These are phyloP conservation scores for Bombus pyrosoma DNA, from an alignment of 1,140 invertebrate species.

Conservation along the genomic window DNA sequence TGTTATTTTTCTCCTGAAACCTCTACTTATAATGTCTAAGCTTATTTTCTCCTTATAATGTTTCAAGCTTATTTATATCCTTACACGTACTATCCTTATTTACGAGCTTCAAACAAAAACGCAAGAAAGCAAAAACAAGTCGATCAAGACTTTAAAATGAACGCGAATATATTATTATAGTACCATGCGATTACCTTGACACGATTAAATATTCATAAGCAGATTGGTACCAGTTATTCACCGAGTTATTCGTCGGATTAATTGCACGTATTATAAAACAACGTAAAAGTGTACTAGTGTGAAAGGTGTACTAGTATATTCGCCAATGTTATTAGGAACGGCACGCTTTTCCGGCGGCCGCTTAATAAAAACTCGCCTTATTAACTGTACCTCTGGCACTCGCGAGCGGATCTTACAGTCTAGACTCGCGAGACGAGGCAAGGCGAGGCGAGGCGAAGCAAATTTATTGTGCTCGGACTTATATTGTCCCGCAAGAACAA, in stretches of 20 bases:
- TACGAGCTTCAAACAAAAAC: not conserved
- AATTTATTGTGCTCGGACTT: constrained; percentile 58
- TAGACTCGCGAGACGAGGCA: constrained; percentile 15
- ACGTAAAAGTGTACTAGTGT: not conserved
- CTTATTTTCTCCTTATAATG: too few relatives aligned
- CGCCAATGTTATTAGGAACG: constrained; percentile 27
- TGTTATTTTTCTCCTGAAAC: too few relatives aligned
- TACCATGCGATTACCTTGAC: not conserved
- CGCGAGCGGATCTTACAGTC: constrained; percentile 15
- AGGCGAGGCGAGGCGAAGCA: constrained; percentile 31
- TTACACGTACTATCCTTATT: not conserved
- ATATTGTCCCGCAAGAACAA: constrained; percentile 60
- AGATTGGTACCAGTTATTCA: not conserved
- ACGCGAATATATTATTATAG: too few relatives aligned
- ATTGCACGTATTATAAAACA: not conserved
- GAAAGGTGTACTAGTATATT: not conserved
- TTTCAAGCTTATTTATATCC: too few relatives aligned
- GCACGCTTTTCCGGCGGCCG: not conserved
- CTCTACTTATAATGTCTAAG: too few relatives aligned
- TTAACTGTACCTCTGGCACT: constrained; percentile 27
- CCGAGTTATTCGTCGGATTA: not conserved
- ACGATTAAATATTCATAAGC: constrained; percentile 32
- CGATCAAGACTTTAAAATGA: not conserved
- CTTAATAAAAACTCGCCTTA: constrained; percentile 58
- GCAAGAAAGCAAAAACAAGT: not conserved